phyloP scores from a whole-genome alignment of 2,113 vertebrate species.

The Psettodes erumei region DNA sequence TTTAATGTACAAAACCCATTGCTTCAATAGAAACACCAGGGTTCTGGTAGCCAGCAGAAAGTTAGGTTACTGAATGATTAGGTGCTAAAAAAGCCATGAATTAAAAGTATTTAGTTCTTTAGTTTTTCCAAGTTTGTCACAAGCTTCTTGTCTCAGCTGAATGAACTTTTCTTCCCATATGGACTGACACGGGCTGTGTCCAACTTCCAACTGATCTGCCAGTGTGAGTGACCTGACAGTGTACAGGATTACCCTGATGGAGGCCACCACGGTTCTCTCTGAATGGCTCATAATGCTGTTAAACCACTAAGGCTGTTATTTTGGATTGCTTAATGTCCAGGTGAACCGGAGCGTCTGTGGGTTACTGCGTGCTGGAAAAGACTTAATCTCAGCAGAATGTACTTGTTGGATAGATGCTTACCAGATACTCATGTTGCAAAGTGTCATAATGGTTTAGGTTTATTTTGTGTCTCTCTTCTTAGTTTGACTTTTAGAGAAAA shows the following conservation, averaged over 20 bases:
- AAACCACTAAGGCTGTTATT: constrained; percentile 40
- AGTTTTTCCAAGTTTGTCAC: constrained; percentile 26
- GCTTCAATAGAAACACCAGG: neutral
- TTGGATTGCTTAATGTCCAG: constrained; percentile 29
- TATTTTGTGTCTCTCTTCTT: neutral
- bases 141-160: constrained; percentile 28
- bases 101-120: constrained; percentile 38
- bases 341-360: constrained; percentile 24
- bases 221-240: constrained; percentile 42
- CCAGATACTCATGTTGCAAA: neutral
- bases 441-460: neutral
- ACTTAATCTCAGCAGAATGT: neutral
- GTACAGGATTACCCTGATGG: constrained; percentile 58
- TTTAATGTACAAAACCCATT: neutral
- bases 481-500: constrained; percentile 3
- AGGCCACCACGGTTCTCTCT: constrained; percentile 38
- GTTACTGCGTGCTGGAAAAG: neutral
- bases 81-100: constrained; percentile 17
- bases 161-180: constrained; percentile 31
- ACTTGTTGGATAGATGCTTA: neutral
- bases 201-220: constrained; percentile 39
- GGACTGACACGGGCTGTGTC: constrained; percentile 34
- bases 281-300: constrained; percentile 40
- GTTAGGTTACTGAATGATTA: neutral
- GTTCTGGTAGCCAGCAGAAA: neutral